Base-by-base conservation (phyloP, 2,113 vertebrate genomes). In the Oncorhynchus gorbuscha region DNA sequence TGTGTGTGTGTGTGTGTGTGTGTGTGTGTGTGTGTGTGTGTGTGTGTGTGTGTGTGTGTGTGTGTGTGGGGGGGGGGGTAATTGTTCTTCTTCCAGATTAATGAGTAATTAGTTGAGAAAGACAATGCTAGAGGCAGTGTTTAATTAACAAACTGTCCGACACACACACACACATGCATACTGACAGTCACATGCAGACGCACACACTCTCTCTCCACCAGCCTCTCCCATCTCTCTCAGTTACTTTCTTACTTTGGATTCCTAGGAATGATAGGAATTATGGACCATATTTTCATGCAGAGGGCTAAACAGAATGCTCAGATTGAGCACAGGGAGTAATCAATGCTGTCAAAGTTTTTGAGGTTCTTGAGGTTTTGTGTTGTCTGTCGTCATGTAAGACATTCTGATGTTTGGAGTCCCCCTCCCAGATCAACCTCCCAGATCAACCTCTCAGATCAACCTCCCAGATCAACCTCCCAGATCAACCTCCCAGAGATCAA, bases 71-170 rank as follows among this genome's bases (percentile, higher is more conserved):
- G 5, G 64, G 5, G 66, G 70, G 59, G 39, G n/a, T 24, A 72
- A 69, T 69, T 76, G 62, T 85, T 85, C 55, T 71, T 76, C 30
- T n/a, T 79, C 48, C 6, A 26, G 7, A 64, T 65, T 61, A 2
- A 4, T 39, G 8, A 73, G 59, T n/a, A 9, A 39, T 28, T 72
- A 6, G 18, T 18, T 64, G 49, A 58, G n/a, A 66, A 26, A 66
- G 51, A 35, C 28, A 65, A 72, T 35, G 72, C 66, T 71, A 73
- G 69, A 39, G 24, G 49, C 48, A 35, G 26, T 67, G 18, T 70
- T 77, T 9, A 78, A 62, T 26, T n/a, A 26, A 64, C 9, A 11
- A 64, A 64, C 62, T 69, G 22, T 18, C n/a, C 22, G 5, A 39
- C 69, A 73, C 32, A 45, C 7, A 16, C 28, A 14, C 4, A 39